Percentiles rank a stretch among this genome's conserved stretches.
phyloP scores from a whole-genome alignment of 1,140 invertebrate genomes.

The Parapsyche elsis region DNA sequence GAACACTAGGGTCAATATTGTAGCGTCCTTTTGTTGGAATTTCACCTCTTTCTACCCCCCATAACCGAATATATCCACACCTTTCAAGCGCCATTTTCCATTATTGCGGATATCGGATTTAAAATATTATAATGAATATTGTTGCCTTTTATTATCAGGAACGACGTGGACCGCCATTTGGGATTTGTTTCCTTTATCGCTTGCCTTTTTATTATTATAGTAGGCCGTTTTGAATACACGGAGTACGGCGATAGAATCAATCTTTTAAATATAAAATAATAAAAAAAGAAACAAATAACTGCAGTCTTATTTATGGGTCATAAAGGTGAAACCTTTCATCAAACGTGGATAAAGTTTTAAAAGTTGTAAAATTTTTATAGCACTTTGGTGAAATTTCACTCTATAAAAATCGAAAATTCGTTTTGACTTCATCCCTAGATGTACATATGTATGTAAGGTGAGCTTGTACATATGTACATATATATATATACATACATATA shows the following conservation, averaged over 20 bases:
- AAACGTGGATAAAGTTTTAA: constrained; percentile 21
- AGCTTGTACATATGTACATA: no score
- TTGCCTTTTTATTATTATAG: neutral
- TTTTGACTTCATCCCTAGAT: no score
- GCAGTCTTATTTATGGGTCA: constrained; percentile 1
- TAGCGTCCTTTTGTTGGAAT: constrained; percentile 33
- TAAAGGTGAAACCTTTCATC: constrained; percentile 22
- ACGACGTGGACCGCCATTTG: neutral
- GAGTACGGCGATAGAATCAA: neutral
- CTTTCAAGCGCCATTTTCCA: neutral
- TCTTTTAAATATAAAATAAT: neutral
- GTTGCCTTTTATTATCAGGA: neutral
- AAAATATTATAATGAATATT: constrained; percentile 27
- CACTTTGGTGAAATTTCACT: constrained; percentile 10
- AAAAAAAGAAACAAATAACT: constrained; percentile 2
- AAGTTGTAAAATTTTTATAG: constrained; percentile 20
- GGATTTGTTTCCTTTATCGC: neutral
- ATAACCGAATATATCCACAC: constrained; percentile 33
- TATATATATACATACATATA: no score
- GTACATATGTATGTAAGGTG: no score
- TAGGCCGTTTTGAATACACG: neutral
- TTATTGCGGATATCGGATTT: constrained; percentile 9
- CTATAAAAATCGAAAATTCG: neutral
- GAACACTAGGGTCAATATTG: constrained; percentile 39
- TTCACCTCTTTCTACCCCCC: neutral